These are phyloP conservation scores for Escarpia spicata DNA, from an alignment of 2,888 invertebrate species.

Conservation along the genomic window DNA sequence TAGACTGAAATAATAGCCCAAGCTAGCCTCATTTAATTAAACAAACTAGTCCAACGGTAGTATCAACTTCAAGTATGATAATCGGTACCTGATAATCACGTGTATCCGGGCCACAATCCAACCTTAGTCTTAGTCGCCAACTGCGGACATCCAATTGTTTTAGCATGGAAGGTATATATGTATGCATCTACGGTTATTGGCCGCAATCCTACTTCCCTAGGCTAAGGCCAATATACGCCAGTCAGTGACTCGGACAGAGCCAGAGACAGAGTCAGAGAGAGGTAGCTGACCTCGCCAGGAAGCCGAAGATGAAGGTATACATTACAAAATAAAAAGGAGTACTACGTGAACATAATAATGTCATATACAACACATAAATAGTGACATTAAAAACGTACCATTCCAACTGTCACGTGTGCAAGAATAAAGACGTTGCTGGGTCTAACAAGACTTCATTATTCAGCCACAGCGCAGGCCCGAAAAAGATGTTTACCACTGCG, in stretches of 20 bases:
- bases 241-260: background rate
- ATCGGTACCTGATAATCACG: too few species aligned
- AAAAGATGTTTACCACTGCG: constrained; percentile 16
- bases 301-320: background rate
- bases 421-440: background rate
- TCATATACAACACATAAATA: background rate
- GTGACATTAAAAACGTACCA: constrained; percentile 10
- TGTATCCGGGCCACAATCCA: too few species aligned
- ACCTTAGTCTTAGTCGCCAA: background rate
- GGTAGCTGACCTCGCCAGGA: constrained; percentile 8
- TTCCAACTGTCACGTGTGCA: background rate
- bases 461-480: background rate
- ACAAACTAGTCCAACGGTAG: too few species aligned
- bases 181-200: background rate
- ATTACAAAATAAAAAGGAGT: background rate
- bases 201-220: background rate
- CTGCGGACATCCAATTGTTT: background rate
- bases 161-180: background rate
- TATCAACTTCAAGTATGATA: too few species aligned
- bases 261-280: background rate
- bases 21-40: too few species aligned
- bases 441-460: background rate
- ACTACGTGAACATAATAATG: background rate
- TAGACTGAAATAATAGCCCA: too few species aligned
- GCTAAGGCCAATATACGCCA: background rate